Base-by-base conservation (phyloP, 1,140 invertebrate species). In the Diachasmimorpha longicaudata region DNA sequence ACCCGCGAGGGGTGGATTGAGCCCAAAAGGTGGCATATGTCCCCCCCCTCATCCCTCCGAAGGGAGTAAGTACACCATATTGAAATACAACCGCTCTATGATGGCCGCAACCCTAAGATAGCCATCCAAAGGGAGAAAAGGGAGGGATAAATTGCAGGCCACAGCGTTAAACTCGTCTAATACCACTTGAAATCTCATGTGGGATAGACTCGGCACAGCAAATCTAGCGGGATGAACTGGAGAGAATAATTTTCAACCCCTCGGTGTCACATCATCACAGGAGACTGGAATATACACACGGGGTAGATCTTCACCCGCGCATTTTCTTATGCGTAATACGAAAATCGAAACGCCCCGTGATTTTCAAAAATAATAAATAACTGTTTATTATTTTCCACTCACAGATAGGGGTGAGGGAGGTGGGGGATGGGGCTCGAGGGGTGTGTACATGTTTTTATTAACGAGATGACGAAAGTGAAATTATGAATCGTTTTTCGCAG, bases 21-120 rank as follows among this genome's bases (percentile, higher is more conserved):
- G 68, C 66, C 79, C 52, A 68, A 76, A 58, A 72, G 36, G 63
- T 67, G 46, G 75, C 78, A 84, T 84, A 84, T 84, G 82, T n/a
- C 58, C 23, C 58, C 55, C n/a, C n/a, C n/a, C n/a, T n/a, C n/a
- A n/a, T n/a, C n/a, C n/a, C n/a, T n/a, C 31, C 16, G 14, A 68
- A 68, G 66, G 66, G 66, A 37, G 66, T 68, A 68, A 37, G 14
- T 68, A 68, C 36, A 68, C 31, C 66, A 68, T 68, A 68, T 68
- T 68, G 66, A 68, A 68, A 68, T 68, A 68, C 31, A 39, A 31
- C 8, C 36, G 16, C 16, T 36, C 36, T 68, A 36, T 16, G 58
- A 25, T 63, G 58, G 1, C 58, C 58, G 31, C 23, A 63, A 63
- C 58, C 58, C 9, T 23, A 25, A 13, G 14, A 63, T 23, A 63